Evolutionary conservation across 2,888 invertebrate species (phyloP).

Genomic region (Dryobotodes eremita): DNA sequence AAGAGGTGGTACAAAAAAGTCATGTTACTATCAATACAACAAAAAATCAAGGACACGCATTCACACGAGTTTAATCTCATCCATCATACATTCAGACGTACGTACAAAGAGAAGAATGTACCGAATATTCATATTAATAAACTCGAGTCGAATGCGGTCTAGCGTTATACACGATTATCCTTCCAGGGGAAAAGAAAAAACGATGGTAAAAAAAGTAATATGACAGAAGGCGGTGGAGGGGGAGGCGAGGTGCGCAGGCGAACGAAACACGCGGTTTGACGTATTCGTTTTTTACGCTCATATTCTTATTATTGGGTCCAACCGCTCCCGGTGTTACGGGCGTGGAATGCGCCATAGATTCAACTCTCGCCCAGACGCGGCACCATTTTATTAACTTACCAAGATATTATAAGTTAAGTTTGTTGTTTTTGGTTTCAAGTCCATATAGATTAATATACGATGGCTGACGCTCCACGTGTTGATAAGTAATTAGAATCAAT

Average conservation of each 20-base stretch:
- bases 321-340: slow-evolving; percentile 91
- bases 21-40: slow-evolving; percentile 67
- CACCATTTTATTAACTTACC: slow-evolving; percentile 63
- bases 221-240: slow-evolving; percentile 78
- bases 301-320: slow-evolving; percentile 89
- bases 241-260: slow-evolving; percentile 79
- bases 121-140: slow-evolving; percentile 83
- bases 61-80: slow-evolving; percentile 65
- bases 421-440: slow-evolving; percentile 14
- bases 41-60: slow-evolving; percentile 62
- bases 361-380: slow-evolving; percentile 79
- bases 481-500: slow-evolving; percentile 18
- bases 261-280: slow-evolving; percentile 85
- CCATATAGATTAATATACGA: background rate
- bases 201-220: slow-evolving; percentile 74
- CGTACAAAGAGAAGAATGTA: slow-evolving; percentile 72
- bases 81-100: slow-evolving; percentile 66
- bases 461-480: background rate
- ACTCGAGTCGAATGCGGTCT: slow-evolving; percentile 81
- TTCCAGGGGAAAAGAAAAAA: slow-evolving; percentile 77
- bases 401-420: background rate
- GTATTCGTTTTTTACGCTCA: slow-evolving; percentile 89
- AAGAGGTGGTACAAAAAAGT: slow-evolving; percentile 60
- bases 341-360: slow-evolving; percentile 88
- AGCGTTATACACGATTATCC: slow-evolving; percentile 89